Conservation (phyloP, 1,140 invertebrate species). For the Artemia franciscana region DNA sequence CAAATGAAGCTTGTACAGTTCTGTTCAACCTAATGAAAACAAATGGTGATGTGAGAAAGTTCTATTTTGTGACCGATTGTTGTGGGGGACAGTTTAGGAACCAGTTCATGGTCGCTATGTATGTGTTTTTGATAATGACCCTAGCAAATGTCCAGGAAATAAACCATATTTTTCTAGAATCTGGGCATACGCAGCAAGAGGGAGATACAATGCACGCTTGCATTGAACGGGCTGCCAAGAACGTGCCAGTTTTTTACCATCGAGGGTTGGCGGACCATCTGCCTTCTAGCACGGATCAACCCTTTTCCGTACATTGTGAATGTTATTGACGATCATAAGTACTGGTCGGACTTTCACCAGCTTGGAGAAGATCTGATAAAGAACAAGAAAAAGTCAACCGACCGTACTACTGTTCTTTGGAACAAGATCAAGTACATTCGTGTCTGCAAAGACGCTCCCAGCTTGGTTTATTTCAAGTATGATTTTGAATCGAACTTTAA, state of each 20-base stretch:
- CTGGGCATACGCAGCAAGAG: conserved; percentile 1
- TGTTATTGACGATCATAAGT: neutral
- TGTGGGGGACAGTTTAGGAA: neutral
- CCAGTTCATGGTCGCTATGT: neutral
- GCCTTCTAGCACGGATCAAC: neutral
- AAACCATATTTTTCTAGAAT: neutral
- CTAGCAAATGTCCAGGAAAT: neutral
- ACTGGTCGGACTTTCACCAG: neutral
- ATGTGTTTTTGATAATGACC: neutral
- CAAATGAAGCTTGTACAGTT: neutral
- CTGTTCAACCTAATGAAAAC: neutral
- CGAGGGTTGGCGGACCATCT: neutral
- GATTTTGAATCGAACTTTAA: neutral
- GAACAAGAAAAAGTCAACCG: neutral
- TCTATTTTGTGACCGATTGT: neutral
- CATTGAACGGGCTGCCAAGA: neutral
- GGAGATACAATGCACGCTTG: conserved; percentile 1
- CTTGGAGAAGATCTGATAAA: neutral
- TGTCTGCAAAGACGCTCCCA: neutral
- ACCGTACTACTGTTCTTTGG: neutral
- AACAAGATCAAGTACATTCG: neutral
- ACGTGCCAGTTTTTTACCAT: neutral
- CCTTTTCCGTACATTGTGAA: neutral
- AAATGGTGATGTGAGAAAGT: neutral
- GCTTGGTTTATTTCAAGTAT: neutral